Base-by-base conservation (phyloP, 2,888 invertebrate genomes). In the Eristalis intricaria region DNA sequence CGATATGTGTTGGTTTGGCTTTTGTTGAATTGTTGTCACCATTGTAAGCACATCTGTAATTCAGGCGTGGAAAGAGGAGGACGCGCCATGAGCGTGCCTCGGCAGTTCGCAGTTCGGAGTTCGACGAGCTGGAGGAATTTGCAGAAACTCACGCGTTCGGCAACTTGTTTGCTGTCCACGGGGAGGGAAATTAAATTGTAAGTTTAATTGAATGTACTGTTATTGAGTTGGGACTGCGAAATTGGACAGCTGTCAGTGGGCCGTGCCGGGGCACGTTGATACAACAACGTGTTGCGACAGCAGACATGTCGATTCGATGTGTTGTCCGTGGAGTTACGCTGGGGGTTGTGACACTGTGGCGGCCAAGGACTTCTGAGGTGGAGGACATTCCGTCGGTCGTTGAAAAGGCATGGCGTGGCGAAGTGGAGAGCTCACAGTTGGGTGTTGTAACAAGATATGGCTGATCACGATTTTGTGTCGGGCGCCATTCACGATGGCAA, bases 21-120 rank as follows among this genome's bases (percentile, higher is more conserved):
- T 87, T 87, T 87, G 84, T 87, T 75, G 76, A 84, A 87, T 83
- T 87, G 87, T 87, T 87, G 87, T 87, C 87, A 87, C 87, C 87
- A 79, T 84, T 80, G 84, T 84, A 80, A 71, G 80, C 87, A 87
- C 87, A 87, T 80, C 87, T 80, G 84, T 84, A 87, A 87, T 84
- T 63, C 73, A 69, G 61, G 13, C 29, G 58, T n/a, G 35, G 11
- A 22, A 4, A 4, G 66, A 40, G 43, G 43, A 65, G 43, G 43
- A 70, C 50, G 56, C 19, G 4, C 11, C 13, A 40, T 43, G 10
- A 29, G 56, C 64, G 35, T 4, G 26, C 26, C 26, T 26, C 26
- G 26, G 26, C 26, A 26, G 26, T 26, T 26, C 43, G 15, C 15
- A 26, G 26, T 43, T 43, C 43, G 43, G 15, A 43, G 63, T 38